phyloP scores from a whole-genome alignment of 30 jellyfish, hydroid and myxozoan genomes.

The Cassiopea xamachana region DNA sequence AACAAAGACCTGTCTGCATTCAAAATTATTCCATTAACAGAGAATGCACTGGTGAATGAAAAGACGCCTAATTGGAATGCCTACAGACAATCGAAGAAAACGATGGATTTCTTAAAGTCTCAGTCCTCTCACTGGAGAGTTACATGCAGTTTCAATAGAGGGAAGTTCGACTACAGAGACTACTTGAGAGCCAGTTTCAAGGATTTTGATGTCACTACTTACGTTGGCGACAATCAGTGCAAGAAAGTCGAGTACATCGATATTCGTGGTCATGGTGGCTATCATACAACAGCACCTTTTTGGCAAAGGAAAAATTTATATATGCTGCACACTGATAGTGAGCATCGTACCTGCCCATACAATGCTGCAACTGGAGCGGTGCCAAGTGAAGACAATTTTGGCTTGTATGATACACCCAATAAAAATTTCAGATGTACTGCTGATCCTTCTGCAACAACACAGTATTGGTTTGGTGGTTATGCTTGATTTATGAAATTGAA shows the following conservation, averaged over 20 bases:
- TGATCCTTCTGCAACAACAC: not conserved
- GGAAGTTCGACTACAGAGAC: conserved; percentile 6
- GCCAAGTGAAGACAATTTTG: not conserved
- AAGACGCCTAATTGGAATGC: conserved; percentile 25
- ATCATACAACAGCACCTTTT: not conserved
- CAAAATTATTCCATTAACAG: not conserved
- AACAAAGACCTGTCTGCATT: not conserved
- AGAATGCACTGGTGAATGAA: conserved; percentile 13
- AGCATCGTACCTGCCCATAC: not conserved
- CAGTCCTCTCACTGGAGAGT: conserved; percentile 18
- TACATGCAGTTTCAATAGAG: not conserved
- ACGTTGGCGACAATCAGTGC: not conserved
- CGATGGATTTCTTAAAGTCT: not conserved
- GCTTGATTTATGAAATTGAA: not conserved
- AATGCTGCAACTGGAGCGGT: conserved; percentile 2
- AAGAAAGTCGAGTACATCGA: conserved; percentile 15
- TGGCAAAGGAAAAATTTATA: not conserved
- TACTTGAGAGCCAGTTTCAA: conserved; percentile 15
- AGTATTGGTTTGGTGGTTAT: not conserved
- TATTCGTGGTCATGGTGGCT: conserved; percentile 19
- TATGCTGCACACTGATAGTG: conserved; percentile 3
- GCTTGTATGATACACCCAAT: not conserved
- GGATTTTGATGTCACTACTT: conserved; percentile 12
- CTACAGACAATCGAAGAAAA: not conserved
- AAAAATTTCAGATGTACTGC: not conserved